Evolutionary conservation across 2,888 invertebrate genomes (phyloP).

Genomic region (Protodeltote pygarga): DNA sequence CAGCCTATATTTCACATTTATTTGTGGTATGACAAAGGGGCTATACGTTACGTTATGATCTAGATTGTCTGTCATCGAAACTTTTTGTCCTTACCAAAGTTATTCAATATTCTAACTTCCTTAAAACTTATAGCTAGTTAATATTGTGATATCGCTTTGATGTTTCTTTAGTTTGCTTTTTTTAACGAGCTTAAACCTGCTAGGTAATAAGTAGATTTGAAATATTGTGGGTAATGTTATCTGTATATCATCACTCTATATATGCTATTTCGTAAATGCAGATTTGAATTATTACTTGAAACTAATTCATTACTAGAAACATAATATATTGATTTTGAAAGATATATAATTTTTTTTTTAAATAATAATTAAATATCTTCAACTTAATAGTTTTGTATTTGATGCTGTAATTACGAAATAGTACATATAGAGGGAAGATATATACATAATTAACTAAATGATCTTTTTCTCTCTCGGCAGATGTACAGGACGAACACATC

Average conservation of each 20-base stretch:
- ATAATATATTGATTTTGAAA: no score
- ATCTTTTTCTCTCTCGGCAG: conserved; percentile 89
- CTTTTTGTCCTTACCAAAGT: conserved; percentile 27
- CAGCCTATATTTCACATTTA: conserved; percentile 7
- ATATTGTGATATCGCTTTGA: conserved; percentile 37
- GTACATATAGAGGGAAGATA: conserved; percentile 31
- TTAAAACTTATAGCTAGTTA: conserved; percentile 20
- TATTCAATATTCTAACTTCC: conserved; percentile 20
- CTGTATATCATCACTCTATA: conserved; percentile 32
- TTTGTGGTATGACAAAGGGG: conserved; percentile 25
- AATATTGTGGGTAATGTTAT: conserved; percentile 30
- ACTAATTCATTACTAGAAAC: no score
- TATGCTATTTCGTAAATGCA: conserved; percentile 36
- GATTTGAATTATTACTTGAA: background rate
- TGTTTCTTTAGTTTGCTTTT: conserved; percentile 46
- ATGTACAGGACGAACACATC: conserved; percentile 92
- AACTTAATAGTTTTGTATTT: background rate
- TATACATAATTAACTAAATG: conserved; percentile 66
- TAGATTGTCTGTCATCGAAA: conserved; percentile 23
- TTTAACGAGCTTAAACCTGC: conserved; percentile 36
- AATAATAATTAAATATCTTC: background rate
- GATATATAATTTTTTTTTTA: no score
- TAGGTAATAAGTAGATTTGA: conserved; percentile 40
- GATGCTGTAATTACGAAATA: conserved; percentile 32
- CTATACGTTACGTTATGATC: no score